These are phyloP conservation scores for Invenusta paracnida DNA, from an alignment of 2,888 invertebrate species.

Conservation along the genomic window DNA sequence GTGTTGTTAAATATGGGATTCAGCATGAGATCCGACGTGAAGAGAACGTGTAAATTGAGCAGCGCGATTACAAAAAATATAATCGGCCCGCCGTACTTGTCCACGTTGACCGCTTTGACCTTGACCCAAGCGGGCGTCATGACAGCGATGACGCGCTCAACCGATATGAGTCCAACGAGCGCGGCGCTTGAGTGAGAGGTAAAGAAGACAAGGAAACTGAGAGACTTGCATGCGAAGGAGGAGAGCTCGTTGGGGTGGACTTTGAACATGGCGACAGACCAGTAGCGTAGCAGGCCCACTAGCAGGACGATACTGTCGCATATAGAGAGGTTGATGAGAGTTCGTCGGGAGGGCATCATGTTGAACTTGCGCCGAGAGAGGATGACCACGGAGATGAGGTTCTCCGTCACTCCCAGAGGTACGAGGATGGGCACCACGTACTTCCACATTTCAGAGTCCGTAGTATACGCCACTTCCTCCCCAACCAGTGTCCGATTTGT, in stretches of 20 bases:
- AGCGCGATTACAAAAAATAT: not conserved
- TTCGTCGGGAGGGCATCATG: slow-evolving; percentile 35
- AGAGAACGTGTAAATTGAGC: slow-evolving; percentile 19
- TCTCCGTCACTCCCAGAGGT: slow-evolving; percentile 33
- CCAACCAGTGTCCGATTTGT: not conserved
- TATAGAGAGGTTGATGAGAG: slow-evolving; percentile 29
- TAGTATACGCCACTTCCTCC: not conserved
- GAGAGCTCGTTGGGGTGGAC: not conserved
- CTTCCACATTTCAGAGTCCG: slow-evolving; percentile 15
- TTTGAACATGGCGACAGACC: not conserved
- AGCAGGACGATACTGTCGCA: slow-evolving; percentile 1
- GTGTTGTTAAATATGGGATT: not conserved
- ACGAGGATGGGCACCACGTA: not conserved
- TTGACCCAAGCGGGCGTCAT: not conserved
- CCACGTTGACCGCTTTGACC: not conserved
- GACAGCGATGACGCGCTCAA: slow-evolving; percentile 33
- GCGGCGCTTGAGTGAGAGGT: slow-evolving; percentile 21
- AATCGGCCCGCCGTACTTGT: not conserved
- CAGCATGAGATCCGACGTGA: not conserved
- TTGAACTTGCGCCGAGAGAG: not conserved
- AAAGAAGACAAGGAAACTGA: slow-evolving; percentile 19
- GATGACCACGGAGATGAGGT: slow-evolving; percentile 33
- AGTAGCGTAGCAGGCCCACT: slow-evolving; percentile 18
- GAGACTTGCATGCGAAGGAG: slow-evolving; percentile 3
- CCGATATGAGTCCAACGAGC: slow-evolving; percentile 32